phyloP scores from a whole-genome alignment of 2,797 vertebrate species.

The Serranus cabrilla region DNA sequence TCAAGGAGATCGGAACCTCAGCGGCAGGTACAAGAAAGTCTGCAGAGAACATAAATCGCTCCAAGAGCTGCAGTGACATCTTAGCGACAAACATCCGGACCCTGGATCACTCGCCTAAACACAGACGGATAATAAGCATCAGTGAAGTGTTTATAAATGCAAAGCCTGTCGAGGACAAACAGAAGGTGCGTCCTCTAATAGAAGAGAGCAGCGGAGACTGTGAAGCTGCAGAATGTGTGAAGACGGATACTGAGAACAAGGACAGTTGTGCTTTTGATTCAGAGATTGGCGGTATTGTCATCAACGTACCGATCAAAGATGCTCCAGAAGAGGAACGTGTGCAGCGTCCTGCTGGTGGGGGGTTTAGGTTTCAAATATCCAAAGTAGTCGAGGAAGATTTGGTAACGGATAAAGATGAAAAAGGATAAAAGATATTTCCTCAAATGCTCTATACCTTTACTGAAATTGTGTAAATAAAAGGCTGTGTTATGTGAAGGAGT shows the following conservation, averaged over 20 bases:
- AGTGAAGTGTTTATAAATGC: conserved; percentile 82
- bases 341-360: conserved; percentile 32
- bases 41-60: conserved; percentile 73
- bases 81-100: conserved; percentile 77
- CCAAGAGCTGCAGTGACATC: conserved; percentile 82
- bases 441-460: neutral
- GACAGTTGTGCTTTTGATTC: conserved; percentile 80
- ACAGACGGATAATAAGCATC: conserved; percentile 80
- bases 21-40: conserved; percentile 56
- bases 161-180: neutral
- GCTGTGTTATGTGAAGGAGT: neutral
- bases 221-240: conserved; percentile 68
- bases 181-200: neutral
- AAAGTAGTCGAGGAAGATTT: conserved; percentile 70
- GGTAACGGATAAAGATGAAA: conserved; percentile 56
- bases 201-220: conserved; percentile 72
- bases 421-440: conserved; percentile 46
- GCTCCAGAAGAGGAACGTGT: conserved; percentile 57
- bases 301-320: conserved; percentile 81
- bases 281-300: conserved; percentile 81
- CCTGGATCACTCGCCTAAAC: conserved; percentile 82
- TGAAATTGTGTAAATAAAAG: neutral
- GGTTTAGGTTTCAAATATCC: conserved; percentile 78
- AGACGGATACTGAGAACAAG: conserved; percentile 71
- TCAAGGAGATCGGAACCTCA: conserved; percentile 90